phyloP scores from a whole-genome alignment of 2,888 invertebrate genomes.

The Acleris emargana region DNA sequence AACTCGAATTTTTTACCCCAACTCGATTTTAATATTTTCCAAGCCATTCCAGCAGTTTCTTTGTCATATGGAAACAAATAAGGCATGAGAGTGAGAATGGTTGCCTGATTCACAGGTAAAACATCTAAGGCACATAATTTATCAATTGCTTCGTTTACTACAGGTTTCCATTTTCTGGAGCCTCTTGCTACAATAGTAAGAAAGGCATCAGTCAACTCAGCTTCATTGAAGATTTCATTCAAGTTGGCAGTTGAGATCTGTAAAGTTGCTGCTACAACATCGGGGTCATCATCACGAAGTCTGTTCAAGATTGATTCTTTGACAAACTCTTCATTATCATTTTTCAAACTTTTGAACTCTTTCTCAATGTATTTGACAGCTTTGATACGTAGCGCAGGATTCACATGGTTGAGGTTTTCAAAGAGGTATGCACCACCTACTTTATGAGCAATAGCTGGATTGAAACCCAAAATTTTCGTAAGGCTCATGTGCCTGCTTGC shows the following conservation, averaged over 20 bases:
- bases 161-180: slow-evolving; percentile 65
- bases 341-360: slow-evolving; percentile 74
- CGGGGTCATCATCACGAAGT: slow-evolving; percentile 86
- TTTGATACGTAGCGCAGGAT: slow-evolving; percentile 85
- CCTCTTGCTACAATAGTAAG: slow-evolving; percentile 77
- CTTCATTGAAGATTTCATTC: slow-evolving; percentile 69
- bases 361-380: slow-evolving; percentile 87
- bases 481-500: slow-evolving; percentile 61
- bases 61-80: slow-evolving; percentile 83
- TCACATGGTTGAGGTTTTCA: slow-evolving; percentile 89
- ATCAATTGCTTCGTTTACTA: slow-evolving; percentile 67
- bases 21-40: slow-evolving; percentile 63
- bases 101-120: slow-evolving; percentile 79
- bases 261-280: slow-evolving; percentile 84
- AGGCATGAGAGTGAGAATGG: slow-evolving; percentile 84
- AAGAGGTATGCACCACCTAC: slow-evolving; percentile 83
- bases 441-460: slow-evolving; percentile 81
- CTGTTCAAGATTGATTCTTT: slow-evolving; percentile 86
- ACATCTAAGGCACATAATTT: slow-evolving; percentile 74
- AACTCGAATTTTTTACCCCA: slow-evolving; percentile 68
- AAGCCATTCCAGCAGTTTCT: slow-evolving; percentile 57
- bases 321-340: slow-evolving; percentile 84
- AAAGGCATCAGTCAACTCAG: slow-evolving; percentile 74
- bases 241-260: slow-evolving; percentile 66
- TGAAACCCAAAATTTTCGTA: slow-evolving; percentile 77